Evolutionary conservation across 2,113 vertebrate species (phyloP).

Genomic region (Erpornis zantholeuca): DNA sequence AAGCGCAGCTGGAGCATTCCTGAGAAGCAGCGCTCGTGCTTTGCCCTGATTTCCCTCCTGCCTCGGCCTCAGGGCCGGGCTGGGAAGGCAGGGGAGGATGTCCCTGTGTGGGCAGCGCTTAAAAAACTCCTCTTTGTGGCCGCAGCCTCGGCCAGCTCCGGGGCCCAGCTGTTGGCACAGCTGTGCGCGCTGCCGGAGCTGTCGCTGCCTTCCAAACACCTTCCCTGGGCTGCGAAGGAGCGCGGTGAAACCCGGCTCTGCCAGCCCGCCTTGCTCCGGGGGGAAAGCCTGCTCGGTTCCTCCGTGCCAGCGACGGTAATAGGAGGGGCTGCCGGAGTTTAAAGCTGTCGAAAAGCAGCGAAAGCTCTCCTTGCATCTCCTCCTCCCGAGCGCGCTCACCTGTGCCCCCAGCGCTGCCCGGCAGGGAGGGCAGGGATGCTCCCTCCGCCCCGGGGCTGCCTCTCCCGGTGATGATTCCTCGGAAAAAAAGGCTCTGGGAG

Average conservation of each 20-base stretch:
- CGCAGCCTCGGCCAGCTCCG: accelerated
- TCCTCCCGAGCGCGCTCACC: neutral
- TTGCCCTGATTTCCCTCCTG: neutral
- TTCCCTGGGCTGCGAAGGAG: neutral
- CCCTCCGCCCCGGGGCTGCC: neutral
- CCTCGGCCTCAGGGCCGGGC: neutral
- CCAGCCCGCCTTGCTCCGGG: neutral
- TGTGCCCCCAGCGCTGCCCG: neutral
- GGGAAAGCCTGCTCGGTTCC: neutral
- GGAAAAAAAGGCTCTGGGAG: neutral
- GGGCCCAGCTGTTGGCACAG: neutral
- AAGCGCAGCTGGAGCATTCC: neutral
- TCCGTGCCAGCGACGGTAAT: no score
- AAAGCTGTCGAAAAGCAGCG: neutral
- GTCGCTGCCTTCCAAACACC: neutral
- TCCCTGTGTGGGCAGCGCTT: accelerated
- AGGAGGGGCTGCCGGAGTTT: neutral
- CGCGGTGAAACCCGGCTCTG: accelerated
- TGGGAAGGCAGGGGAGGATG: neutral
- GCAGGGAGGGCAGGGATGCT: neutral
- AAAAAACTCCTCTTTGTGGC: accelerated
- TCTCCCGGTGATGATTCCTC: neutral
- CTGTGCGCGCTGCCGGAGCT: accelerated
- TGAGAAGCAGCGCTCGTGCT: accelerated
- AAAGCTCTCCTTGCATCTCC: neutral